Base-by-base conservation (phyloP, 2,888 invertebrate species). In the Allygus modestus region DNA sequence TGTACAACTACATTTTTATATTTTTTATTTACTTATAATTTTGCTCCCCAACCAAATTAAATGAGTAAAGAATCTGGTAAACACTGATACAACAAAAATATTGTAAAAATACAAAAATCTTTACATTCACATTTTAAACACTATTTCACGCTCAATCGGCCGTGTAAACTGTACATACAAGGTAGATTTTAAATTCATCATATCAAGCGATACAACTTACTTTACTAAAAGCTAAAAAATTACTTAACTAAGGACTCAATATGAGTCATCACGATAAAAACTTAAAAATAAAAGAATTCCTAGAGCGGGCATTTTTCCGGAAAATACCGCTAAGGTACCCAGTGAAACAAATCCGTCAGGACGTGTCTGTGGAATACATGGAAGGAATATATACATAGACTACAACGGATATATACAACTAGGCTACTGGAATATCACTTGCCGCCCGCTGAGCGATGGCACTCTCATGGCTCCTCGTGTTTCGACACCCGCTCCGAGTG, bases 221-320 rank as follows among this genome's bases (percentile, higher is more conserved):
- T 58, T 37, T 28, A 83, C 83, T 75, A 83, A n/a, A n/a, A 58
- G 75, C 75, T 83, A 83, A 83, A 83, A 83, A 83, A 83, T 83
- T 58, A 73, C 75, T 75, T 75, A 83, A 54, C 83, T 54, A 75
- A 51, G 33, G 75, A 83, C 83, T 83, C 83, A 83, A 83, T 83
- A 83, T 83, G 83, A 83, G 83, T 54, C 83, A 83, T 51, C 28
- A 31, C 65, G 15, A 82, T 73, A 71, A 51, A 81, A 71, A 81
- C 61, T 73, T 73, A 51, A 46, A 20, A 51, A 77, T 77, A 51
- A 58, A 77, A 28, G 37, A 79, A 58, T 79, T 79, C 79, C 79
- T 79, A 79, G 79, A 79, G 79, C 79, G 33, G 79, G 79, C 58
- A 79, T 79, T 79, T 79, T 58, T 17, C 79, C 31, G 79, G 58